phyloP scores from a whole-genome alignment of 2,888 invertebrate species.

The Imbricaverruca yamaguchii region DNA sequence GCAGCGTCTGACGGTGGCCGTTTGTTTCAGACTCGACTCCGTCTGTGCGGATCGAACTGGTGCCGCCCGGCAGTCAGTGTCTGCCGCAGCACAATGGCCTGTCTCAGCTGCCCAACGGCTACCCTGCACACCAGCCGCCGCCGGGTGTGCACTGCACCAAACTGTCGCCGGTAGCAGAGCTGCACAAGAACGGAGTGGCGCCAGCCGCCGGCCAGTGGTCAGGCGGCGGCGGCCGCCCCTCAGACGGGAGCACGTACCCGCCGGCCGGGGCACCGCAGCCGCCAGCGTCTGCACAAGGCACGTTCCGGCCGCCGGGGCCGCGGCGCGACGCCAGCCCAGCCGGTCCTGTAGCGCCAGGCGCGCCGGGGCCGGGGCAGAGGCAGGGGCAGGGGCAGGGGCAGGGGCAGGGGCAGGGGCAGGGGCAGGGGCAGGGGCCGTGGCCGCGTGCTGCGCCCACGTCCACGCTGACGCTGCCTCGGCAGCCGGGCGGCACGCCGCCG shows the following conservation, averaged over 20 bases:
- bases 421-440: slow-evolving; percentile 17
- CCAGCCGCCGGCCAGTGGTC: slow-evolving; percentile 5
- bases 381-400: too few relatives aligned
- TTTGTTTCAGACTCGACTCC: background rate
- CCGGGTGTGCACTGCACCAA: background rate
- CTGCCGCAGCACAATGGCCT: background rate
- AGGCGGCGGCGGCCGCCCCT: background rate
- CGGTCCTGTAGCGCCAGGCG: slow-evolving; percentile 23
- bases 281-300: background rate
- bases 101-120: background rate
- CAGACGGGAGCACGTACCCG: background rate
- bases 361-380: slow-evolving; percentile 22
- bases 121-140: background rate
- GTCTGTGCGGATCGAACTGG: slow-evolving; percentile 4
- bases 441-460: background rate
- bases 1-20: background rate
- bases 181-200: slow-evolving; percentile 2
- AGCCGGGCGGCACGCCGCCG: background rate
- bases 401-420: too few relatives aligned
- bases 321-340: slow-evolving; percentile 18
- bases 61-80: background rate
- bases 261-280: background rate
- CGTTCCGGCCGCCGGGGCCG: slow-evolving; percentile 19
- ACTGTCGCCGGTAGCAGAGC: background rate
- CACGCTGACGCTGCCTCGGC: slow-evolving; percentile 18